phyloP scores from a whole-genome alignment of 2,113 vertebrate genomes.

The Atlantisia rogersi region DNA sequence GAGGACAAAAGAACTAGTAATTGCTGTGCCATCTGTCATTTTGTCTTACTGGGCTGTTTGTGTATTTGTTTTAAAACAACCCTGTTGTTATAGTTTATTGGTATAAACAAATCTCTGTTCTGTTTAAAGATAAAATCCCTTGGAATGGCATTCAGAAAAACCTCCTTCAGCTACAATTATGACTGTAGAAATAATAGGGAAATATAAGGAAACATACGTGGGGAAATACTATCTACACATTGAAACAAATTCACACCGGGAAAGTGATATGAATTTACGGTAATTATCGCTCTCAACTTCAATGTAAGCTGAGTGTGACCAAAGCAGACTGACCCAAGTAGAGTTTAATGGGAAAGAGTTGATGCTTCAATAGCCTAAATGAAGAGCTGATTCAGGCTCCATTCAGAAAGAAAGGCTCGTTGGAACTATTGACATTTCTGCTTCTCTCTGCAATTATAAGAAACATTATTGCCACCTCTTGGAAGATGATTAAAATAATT shows the following conservation, averaged over 20 bases:
- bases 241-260: neutral
- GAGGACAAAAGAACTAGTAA: neutral
- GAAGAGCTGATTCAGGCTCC: slow-evolving; percentile 69
- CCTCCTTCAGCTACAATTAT: neutral
- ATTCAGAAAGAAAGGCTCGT: slow-evolving; percentile 46
- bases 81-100: neutral
- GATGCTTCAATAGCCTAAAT: slow-evolving; percentile 55
- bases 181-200: neutral
- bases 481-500: slow-evolving; percentile 75
- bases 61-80: neutral
- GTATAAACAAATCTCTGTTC: neutral
- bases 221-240: neutral
- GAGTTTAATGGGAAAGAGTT: slow-evolving; percentile 54
- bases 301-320: neutral
- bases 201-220: neutral
- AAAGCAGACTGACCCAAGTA: neutral
- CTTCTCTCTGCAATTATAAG: slow-evolving; percentile 64
- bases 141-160: neutral
- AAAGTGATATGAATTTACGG: neutral
- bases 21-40: neutral
- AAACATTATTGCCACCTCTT: slow-evolving; percentile 55
- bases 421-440: slow-evolving; percentile 72
- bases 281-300: slow-evolving; percentile 23
- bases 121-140: neutral
- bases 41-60: neutral